Conservation (phyloP, 1,140 invertebrate species). For the Drosophila equinoxialis region DNA sequence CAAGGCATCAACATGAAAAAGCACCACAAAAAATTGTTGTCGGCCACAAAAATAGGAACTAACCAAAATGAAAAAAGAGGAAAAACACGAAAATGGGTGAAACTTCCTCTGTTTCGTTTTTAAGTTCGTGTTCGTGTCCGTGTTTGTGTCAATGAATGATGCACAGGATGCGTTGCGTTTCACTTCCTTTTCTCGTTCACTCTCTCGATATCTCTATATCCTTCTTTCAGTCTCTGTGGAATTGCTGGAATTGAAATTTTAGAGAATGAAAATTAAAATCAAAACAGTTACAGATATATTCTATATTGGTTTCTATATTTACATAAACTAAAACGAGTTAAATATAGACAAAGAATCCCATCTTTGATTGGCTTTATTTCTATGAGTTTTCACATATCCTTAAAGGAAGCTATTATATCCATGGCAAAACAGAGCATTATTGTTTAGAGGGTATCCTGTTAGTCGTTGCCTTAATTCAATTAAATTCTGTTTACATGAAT, state of each 20-base stretch:
- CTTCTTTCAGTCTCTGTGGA: conserved; percentile 15
- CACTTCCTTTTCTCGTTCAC: not conserved
- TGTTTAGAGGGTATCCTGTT: not conserved
- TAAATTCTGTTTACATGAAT: conserved; percentile 7
- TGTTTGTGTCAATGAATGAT: not conserved
- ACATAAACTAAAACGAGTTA: no score
- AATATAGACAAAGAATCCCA: no score
- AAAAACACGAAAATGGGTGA: not conserved
- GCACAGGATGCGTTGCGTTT: conserved; percentile 2
- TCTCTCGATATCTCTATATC: not conserved
- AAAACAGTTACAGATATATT: not conserved
- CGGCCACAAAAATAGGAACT: not conserved
- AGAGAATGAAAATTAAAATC: conserved; percentile 15
- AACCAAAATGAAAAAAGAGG: not conserved
- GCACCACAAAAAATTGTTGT: not conserved
- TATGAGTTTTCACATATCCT: no score
- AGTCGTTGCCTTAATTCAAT: not conserved
- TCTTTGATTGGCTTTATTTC: no score
- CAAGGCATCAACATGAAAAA: conserved; percentile 8
- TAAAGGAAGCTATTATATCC: no score
- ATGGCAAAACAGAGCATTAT: not conserved
- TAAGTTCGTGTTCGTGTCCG: not conserved
- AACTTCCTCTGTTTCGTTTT: conserved; percentile 9
- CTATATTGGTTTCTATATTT: no score
- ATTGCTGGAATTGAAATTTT: conserved; percentile 24